A percentile compares a stretch with the other conserved stretches of the same genome.
Evolutionary conservation across 2,888 invertebrate species (phyloP).

Genomic region (Spodoptera exigua): DNA sequence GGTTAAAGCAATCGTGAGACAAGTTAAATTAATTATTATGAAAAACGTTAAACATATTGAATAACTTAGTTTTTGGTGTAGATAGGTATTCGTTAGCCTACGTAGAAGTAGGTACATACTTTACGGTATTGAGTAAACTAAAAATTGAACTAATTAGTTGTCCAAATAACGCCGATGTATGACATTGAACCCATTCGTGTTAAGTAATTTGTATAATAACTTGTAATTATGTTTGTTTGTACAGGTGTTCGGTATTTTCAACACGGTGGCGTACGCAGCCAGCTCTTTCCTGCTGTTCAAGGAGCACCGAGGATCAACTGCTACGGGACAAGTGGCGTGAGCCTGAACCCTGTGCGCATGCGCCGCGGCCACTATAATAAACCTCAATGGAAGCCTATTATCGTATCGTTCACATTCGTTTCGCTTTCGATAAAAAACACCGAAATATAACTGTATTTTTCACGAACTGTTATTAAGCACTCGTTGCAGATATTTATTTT

Average conservation of each 20-base stretch:
- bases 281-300: conserved; percentile 93
- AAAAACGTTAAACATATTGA: too few relatives aligned
- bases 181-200: background rate
- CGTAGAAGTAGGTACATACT: too few relatives aligned
- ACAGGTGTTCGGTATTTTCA: conserved; percentile 95
- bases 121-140: too few relatives aligned
- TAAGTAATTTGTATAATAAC: conserved; percentile 5
- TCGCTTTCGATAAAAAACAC: conserved; percentile 62
- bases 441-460: conserved; percentile 43
- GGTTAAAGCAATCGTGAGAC: too few relatives aligned
- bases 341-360: conserved; percentile 47
- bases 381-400: conserved; percentile 58
- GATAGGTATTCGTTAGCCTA: too few relatives aligned
- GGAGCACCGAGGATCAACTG: conserved; percentile 90
- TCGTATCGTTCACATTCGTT: conserved; percentile 61
- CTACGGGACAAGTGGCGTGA: conserved; percentile 63
- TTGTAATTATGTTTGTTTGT: conserved; percentile 61
- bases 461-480: conserved; percentile 50
- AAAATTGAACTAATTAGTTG: too few relatives aligned
- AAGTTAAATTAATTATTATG: too few relatives aligned
- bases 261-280: conserved; percentile 93
- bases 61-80: too few relatives aligned
- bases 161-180: too few relatives aligned
- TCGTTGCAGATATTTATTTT: conserved; percentile 22
- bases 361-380: conserved; percentile 49